These are phyloP conservation scores for Trichomalopsis sarcophagae DNA, from an alignment of 1,140 invertebrate genomes.

Conservation along the genomic window DNA sequence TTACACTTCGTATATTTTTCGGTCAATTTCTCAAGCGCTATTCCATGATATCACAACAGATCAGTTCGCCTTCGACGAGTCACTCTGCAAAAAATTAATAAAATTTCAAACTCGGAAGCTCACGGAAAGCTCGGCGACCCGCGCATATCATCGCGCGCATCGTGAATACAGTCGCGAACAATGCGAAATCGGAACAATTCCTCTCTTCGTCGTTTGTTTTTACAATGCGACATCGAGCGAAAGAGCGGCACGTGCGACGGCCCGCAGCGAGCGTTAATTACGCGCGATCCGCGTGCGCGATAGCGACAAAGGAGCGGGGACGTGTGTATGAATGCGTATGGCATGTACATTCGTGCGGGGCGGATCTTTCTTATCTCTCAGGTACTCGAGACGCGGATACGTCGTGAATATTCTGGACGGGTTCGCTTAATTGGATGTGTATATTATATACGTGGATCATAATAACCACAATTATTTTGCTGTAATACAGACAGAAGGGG, in stretches of 20 bases:
- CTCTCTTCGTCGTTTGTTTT: neutral
- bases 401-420: neutral
- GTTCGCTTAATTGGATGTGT: neutral
- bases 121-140: neutral
- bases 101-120: neutral
- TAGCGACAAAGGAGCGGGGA: slow-evolving; percentile 12
- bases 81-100: neutral
- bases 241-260: neutral
- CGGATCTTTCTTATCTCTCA: neutral
- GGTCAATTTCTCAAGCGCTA: too few species aligned
- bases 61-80: too few species aligned
- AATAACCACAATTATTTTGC: too few species aligned
- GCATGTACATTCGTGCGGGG: neutral
- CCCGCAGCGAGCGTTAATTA: slow-evolving; percentile 35
- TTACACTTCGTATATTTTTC: too few species aligned
- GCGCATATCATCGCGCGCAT: neutral
- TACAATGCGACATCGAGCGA: neutral
- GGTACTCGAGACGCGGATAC: neutral
- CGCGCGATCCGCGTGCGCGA: slow-evolving; percentile 44
- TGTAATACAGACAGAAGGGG: too few species aligned
- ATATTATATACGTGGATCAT: neutral
- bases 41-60: too few species aligned
- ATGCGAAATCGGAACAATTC: neutral
- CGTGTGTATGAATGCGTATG: neutral
- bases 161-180: neutral